phyloP scores from a whole-genome alignment of 2,797 vertebrate species.

The Siniperca scherzeri region DNA sequence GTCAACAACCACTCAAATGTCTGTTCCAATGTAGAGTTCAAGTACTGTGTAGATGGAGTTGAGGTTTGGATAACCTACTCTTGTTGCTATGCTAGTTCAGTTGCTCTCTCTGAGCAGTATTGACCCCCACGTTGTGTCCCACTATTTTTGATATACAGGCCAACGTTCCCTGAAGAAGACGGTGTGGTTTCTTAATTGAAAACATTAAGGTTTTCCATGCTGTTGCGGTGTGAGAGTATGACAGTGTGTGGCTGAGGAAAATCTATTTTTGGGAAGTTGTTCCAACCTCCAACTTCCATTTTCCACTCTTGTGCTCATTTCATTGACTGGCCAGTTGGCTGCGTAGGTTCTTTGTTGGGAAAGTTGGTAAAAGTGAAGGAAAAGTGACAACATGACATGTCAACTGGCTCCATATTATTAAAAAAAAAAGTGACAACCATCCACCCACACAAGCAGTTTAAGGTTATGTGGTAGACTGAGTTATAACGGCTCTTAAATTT shows the following conservation, averaged over 20 bases:
- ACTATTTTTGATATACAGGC: slow-evolving; percentile 55
- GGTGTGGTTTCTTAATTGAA: slow-evolving; percentile 48
- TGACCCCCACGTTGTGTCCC: slow-evolving; percentile 43
- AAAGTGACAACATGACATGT: slow-evolving; percentile 30
- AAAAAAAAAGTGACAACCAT: slow-evolving; percentile 19
- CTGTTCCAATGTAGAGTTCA: slow-evolving; percentile 17
- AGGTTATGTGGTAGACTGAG: not conserved
- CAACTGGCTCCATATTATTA: not conserved
- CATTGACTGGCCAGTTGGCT: slow-evolving; percentile 58
- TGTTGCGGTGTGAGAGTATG: slow-evolving; percentile 58
- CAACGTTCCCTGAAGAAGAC: slow-evolving; percentile 42
- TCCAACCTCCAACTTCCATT: slow-evolving; percentile 66
- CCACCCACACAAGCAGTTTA: not conserved
- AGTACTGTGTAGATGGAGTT: not conserved
- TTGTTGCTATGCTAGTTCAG: not conserved
- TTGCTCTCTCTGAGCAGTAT: slow-evolving; percentile 10
- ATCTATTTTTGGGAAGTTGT: slow-evolving; percentile 76
- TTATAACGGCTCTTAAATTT: slow-evolving; percentile 5
- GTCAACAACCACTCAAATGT: slow-evolving; percentile 39
- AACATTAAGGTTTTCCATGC: slow-evolving; percentile 61
- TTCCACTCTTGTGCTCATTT: slow-evolving; percentile 66
- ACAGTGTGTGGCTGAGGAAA: slow-evolving; percentile 49
- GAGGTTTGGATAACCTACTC: slow-evolving; percentile 7
- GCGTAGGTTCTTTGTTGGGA: slow-evolving; percentile 4
- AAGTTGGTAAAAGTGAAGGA: slow-evolving; percentile 32